Base-by-base conservation (phyloP, 2,888 invertebrate species). In the Phlogophora meticulosa region DNA sequence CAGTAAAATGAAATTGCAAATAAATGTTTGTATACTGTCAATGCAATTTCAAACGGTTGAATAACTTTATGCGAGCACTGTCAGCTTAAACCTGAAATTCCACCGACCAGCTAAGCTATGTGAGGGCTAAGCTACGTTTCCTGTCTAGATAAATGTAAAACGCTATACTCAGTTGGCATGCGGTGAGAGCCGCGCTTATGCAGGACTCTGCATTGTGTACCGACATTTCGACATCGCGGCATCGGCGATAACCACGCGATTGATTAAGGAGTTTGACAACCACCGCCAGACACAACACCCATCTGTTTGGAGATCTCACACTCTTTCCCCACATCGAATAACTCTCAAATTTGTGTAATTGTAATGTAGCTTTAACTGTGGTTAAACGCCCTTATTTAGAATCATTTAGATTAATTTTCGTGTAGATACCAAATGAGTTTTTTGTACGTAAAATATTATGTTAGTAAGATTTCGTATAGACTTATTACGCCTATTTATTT, bases 401-500 rank as follows among this genome's bases (percentile, higher is more conserved):
- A 46, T 73, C 43, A 38, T 15, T 53, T 61, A 53, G 20, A 34
- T 58, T 58, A 17, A 4, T 59, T 58, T 55, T 28, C 15, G 45
- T 59, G 28, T 67, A 48, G 34, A 52, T 56, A 64, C 40, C 15
- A 38, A 78, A 60, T 42, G 42, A 67, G 40, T 75, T 40, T 38
- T 58, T 43, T 68, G 59, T 74, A 59, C n/a, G n/a, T n/a, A n/a
- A 58, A 67, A 70, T 59, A 64, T 42, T 53, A 57, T 36, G 57
- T 62, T 49, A 42, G n/a, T 49, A 36, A 36, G 42, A 56, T 57
- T 40, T 63, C 48, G 22, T 62, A 67, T 59, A 64, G 65, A 80
- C 49, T 51, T 74, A 64, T 36, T 67, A 63, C 32, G 46, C 53
- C 32, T 71, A 75, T 81, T 79, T 72, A 76, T 80, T 79, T 80